Base-by-base conservation (phyloP, 2,113 vertebrate genomes). In the Orycteropus afer region DNA sequence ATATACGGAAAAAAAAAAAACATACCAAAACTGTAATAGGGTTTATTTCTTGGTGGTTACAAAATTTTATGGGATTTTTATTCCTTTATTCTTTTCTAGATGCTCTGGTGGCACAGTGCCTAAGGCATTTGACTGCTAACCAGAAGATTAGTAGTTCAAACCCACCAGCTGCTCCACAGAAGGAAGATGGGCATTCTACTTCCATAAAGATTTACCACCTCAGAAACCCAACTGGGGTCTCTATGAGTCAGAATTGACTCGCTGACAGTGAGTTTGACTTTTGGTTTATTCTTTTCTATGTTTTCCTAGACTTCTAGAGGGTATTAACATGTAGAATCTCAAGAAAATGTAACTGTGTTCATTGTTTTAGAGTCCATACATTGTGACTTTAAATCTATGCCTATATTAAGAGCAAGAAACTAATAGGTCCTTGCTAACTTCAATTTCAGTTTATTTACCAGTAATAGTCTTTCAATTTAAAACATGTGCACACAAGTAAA, bases 391-490 rank as follows among this genome's bases (percentile, higher is more conserved):
- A 89, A 57, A 27, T 69, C 40, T 42, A 37, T 57, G 14, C 34
- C 76, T 59, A 3, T 84, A 53, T 87, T 51, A 90, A 40, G n/a
- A 86, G 29, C 23, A 79, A 91, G 23, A 25, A 89, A 84, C 29
- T 81, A 80, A 79, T 61, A 86, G 63, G 67, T 82, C 15, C 42
- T 96, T 32, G 15, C 40, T 63, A 40, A 42, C 57, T 89, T 92
- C n/a, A 49, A 81, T 93, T 94, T 91, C 71, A 73, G 78, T 79
- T 92, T 76, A 92, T 77, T 95, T 94, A 79, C 79, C 76, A 63
- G 22, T 82, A 51, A 91, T 86, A 97, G 90, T 86, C 97, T 97
- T 96, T 93, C 95, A 92, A 90, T 97, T 91, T 97, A 98, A 97
- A 98, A 97, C 95, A 94, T 96, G 93, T 97, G 76, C 17, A 0